Evolutionary conservation across 2,888 invertebrate genomes (phyloP), one percentile per base, ranked within the genome.

Genomic region (Philereme vetulata): DNA sequence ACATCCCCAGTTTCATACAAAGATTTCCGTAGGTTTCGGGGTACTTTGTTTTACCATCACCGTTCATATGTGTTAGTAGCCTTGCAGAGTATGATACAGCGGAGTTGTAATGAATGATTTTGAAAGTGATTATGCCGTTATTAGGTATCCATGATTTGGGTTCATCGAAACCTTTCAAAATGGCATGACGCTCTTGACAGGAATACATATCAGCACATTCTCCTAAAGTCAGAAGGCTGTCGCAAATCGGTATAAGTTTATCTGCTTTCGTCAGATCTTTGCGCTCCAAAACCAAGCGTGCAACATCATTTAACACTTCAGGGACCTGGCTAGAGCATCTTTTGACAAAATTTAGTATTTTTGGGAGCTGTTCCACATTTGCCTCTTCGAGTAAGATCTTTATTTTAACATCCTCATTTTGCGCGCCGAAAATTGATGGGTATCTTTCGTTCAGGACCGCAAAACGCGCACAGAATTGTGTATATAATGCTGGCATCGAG

Each of bases 371-470:
- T 49, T 92, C 82, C 7, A 91, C 86, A 66, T 94, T 94, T 0
- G 77, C 84, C 61, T 94, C 93, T 67, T 95, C 95, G 0, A 95
- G 72, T 0, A 95, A 80, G 51, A 95, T 90, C 61, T 93, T 88
- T 68, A 80, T 93, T 81, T 84, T 88, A 44, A 86, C 87, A 33
- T 61, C 65, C 7, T 74, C 65, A 43, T 80, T 76, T 6, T 77
- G 56, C 0, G 63, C 38, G 58, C 75, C 79, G 65, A 88, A 90
- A 66, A 90, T 81, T 3, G 90, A 88, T 7, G 82, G 77, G 72
- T 95, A 95, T 74, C 94, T 94, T 65, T 95, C 93, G 58, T 94
- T 92, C 45, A 96, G 84, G 32, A 94, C 94, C 0, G 94, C 93
- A 75, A 96, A 96, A 61, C 97, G 89, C 73, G 93, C 94, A 48